Conservation (phyloP, 2,113 vertebrate species). For the Beaufortia kweichowensis region DNA sequence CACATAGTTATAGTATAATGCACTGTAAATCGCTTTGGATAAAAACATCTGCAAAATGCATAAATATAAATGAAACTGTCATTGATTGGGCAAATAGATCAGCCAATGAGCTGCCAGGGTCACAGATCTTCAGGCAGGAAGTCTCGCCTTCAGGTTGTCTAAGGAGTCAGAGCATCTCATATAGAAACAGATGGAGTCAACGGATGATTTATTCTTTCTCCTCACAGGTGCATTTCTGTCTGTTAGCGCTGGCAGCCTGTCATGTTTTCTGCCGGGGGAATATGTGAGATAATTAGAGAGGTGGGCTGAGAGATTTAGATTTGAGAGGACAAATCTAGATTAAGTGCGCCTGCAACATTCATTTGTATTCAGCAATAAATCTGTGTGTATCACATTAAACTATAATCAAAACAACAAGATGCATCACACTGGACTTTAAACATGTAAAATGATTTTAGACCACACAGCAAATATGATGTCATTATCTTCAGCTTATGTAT, state of each 20-base stretch:
- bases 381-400: neutral
- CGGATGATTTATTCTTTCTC: slow-evolving; percentile 42
- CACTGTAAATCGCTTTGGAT: no score
- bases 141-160: neutral
- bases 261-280: slow-evolving; percentile 52
- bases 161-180: slow-evolving; percentile 6
- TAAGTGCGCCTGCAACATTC: slow-evolving; percentile 10
- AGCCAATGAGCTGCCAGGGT: slow-evolving; percentile 38
- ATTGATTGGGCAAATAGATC: slow-evolving; percentile 34
- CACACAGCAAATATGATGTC: no score
- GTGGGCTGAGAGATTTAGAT: slow-evolving; percentile 3
- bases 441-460: no score
- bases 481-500: no score
- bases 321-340: slow-evolving; percentile 22
- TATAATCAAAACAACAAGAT: neutral
- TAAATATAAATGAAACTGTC: slow-evolving; percentile 33
- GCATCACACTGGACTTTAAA: no score
- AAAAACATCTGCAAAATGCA: no score
- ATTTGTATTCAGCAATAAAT: slow-evolving; percentile 13
- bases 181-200: slow-evolving; percentile 51
- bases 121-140: slow-evolving; percentile 18
- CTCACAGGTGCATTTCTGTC: slow-evolving; percentile 52
- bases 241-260: slow-evolving; percentile 45
- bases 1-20: no score
- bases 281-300: slow-evolving; percentile 55